Evolutionary conservation across 2,888 invertebrate species (phyloP).

Genomic region (Meiosimyza decipiens): DNA sequence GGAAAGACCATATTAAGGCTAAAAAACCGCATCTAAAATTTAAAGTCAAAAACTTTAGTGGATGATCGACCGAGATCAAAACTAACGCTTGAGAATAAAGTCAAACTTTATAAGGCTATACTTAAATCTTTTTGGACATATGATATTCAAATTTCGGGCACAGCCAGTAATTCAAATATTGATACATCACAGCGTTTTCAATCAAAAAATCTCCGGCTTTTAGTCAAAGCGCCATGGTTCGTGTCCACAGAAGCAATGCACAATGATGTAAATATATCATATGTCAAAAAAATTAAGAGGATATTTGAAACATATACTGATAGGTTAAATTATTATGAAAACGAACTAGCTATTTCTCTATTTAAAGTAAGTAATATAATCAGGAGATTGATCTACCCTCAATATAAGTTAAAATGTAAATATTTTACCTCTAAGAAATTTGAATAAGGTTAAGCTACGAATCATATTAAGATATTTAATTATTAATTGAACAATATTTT

Average conservation of each 20-base stretch:
- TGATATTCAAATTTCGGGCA: conserved; percentile 10
- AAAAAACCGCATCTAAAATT: not conserved
- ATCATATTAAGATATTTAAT: too few relatives aligned
- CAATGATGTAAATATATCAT: conserved; percentile 10
- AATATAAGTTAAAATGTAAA: too few relatives aligned
- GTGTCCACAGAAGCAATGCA: conserved; percentile 21
- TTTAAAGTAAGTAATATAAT: not conserved
- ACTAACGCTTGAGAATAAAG: conserved; percentile 17
- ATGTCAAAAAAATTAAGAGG: conserved; percentile 13
- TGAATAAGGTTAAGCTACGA: too few relatives aligned
- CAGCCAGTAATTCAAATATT: conserved; percentile 25
- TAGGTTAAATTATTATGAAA: conserved; percentile 17
- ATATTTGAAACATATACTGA: conserved; percentile 6
- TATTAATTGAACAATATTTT: too few relatives aligned
- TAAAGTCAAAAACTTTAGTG: conserved; percentile 11
- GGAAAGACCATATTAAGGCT: conserved; percentile 3
- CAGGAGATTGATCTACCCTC: not conserved
- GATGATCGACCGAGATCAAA: conserved; percentile 11
- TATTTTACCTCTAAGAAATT: too few relatives aligned
- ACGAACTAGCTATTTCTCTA: not conserved
- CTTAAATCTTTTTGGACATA: not conserved
- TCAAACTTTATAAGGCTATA: conserved; percentile 9
- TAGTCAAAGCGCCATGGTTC: conserved; percentile 28
- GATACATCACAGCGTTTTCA: conserved; percentile 5
- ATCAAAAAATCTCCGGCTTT: not conserved